Conservation (phyloP, 2,888 invertebrate genomes). For the Drosophila anomalata region DNA sequence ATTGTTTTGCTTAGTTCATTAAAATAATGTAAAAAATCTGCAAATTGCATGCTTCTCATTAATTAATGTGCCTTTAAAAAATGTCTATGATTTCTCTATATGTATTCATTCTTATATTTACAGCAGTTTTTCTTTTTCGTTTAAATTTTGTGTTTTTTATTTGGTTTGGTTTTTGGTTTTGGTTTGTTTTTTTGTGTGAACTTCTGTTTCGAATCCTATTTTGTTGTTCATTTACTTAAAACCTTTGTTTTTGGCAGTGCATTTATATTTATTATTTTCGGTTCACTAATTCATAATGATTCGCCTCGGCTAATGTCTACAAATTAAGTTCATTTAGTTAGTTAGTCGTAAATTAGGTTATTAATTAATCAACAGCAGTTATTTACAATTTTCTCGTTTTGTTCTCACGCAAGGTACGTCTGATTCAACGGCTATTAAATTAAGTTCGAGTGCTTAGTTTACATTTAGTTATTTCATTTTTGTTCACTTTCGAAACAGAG, state of each 20-base stretch:
- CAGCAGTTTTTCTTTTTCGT: conserved; percentile 62
- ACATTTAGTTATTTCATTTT: conserved; percentile 17
- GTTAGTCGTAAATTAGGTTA: conserved; percentile 59
- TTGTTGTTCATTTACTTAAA: conserved; percentile 71
- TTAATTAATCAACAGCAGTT: conserved; percentile 76
- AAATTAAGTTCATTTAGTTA: conserved; percentile 56
- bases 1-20: conserved; percentile 66
- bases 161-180: conserved; percentile 21
- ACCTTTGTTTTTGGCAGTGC: conserved; percentile 82
- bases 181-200: conserved; percentile 7
- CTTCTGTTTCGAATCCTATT: conserved; percentile 44
- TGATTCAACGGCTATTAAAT: conserved; percentile 58
- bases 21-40: conserved; percentile 77
- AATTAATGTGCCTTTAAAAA: conserved; percentile 78
- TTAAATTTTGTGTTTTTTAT: conserved; percentile 24
- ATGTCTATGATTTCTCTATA: conserved; percentile 73
- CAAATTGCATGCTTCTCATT: conserved; percentile 71
- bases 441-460: conserved; percentile 34
- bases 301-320: conserved; percentile 67
- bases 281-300: conserved; percentile 65
- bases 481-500: conserved; percentile 32
- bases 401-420: conserved; percentile 77
- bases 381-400: conserved; percentile 64
- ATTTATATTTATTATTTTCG: conserved; percentile 78
- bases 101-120: conserved; percentile 80